Conservation (phyloP, 2,113 vertebrate genomes). For the Cochlearius cochlearius region DNA sequence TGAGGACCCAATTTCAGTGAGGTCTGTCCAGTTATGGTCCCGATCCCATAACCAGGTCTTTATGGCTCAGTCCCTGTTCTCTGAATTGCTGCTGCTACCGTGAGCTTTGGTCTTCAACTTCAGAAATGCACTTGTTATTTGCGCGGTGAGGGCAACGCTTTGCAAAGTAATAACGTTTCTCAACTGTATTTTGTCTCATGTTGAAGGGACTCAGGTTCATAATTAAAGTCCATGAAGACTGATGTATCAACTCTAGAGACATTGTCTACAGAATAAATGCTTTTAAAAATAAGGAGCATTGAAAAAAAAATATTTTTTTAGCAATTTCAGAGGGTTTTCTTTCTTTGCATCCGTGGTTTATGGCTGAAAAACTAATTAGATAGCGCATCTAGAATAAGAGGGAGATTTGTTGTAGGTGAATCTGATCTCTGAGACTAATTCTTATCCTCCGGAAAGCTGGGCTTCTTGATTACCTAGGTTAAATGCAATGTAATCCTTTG, state of each 20-base stretch:
- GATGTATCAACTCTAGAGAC: background rate
- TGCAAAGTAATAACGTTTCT: background rate
- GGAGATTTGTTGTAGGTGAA: background rate
- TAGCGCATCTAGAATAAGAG: background rate
- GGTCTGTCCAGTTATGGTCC: background rate
- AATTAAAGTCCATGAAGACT: background rate
- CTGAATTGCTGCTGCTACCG: background rate
- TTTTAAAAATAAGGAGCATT: background rate
- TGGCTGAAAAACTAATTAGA: background rate
- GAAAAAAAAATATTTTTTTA: accelerated
- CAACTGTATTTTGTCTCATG: background rate
- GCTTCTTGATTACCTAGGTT: background rate
- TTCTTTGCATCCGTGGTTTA: background rate
- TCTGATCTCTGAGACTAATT: background rate
- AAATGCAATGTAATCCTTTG: background rate
- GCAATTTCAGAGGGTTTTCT: background rate
- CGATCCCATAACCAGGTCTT: background rate
- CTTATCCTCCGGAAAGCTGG: background rate
- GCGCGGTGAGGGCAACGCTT: background rate
- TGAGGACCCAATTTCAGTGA: background rate
- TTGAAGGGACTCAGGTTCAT: background rate
- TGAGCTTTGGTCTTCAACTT: background rate
- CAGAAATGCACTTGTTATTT: background rate
- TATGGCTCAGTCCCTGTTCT: background rate
- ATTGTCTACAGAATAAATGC: background rate